Evolutionary conservation across 2,888 invertebrate genomes (phyloP), one percentile per base, ranked within the genome.

Genomic region (Agrotis segetum): DNA sequence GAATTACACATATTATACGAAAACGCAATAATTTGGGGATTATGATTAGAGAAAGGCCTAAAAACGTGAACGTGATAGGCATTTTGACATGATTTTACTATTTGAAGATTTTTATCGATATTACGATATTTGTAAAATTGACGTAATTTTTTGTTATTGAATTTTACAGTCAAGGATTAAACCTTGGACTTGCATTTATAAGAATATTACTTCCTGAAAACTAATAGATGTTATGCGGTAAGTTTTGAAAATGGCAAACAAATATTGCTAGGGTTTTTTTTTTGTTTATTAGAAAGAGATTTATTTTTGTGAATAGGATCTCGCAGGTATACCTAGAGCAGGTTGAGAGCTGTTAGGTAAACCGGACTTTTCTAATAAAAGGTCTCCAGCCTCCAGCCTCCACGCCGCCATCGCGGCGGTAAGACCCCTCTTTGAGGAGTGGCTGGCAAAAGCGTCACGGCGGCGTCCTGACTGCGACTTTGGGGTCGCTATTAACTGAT

Each of bases 131-230:
- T 46, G 46, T 29, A 29, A 58, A 19, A 11, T 58, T 66, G 56
- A 58, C 50, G 67, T 73, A 74, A 53, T 59, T 40, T 21, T 67
- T 52, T 21, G 40, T 67, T 67, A 74, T 59, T 40, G 52, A 74
- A 52, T 59, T 74, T 74, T 67, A 74, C 74, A 67, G 58, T 17
- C 74, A 72, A 74, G 74, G 74, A 2, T n/a, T 3, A 3, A 34
- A 5, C 50, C 74, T 66, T 59, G 72, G 16, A 6, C 17, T 49
- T 40, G 13, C 56, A 65, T 17, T 72, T 74, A 50, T 65, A 56
- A 46, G 0, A 21, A 16, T 5, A 24, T 11, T 19, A 14, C 2
- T 72, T 72, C 47, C 71, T 72, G 55, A 61, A 46, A 14, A 21
- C 4, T 49, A 29, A 44, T 55, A 14, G 21, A 40, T 40, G 5